A percentile compares a stretch with the other conserved stretches of the same genome.
Conservation (phyloP, 2,888 invertebrate species). For the Danaus chrysippus region DNA sequence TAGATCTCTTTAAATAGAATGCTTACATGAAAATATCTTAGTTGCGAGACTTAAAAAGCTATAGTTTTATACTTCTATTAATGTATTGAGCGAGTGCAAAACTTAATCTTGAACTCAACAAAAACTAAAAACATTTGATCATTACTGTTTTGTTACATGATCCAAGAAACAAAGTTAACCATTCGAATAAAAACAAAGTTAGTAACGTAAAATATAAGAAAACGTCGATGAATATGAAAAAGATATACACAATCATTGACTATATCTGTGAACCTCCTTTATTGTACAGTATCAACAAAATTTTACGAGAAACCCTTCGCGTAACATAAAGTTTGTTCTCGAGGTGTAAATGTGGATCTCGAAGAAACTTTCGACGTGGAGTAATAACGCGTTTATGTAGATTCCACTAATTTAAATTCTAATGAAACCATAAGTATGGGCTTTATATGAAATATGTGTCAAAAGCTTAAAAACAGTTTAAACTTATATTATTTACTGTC, state of each 20-base stretch:
- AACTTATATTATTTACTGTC: conserved; percentile 9
- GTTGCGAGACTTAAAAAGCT: too few relatives aligned
- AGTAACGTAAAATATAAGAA: conserved; percentile 21
- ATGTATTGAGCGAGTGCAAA: too few relatives aligned
- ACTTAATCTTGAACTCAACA: too few relatives aligned
- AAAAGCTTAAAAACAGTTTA: conserved; percentile 48
- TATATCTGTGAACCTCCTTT: conserved; percentile 34
- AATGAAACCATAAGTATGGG: conserved; percentile 62
- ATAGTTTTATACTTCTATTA: too few relatives aligned
- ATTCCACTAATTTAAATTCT: conserved; percentile 61
- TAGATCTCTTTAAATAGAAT: too few relatives aligned
- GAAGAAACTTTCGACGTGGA: conserved; percentile 49
- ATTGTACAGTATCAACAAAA: conserved; percentile 35
- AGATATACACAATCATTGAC: conserved; percentile 14
- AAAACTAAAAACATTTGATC: too few relatives aligned
- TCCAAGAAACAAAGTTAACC: background rate
- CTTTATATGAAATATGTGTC: conserved; percentile 59
- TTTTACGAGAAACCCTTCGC: conserved; percentile 39
- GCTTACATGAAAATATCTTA: too few relatives aligned
- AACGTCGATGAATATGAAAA: conserved; percentile 22
- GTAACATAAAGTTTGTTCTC: conserved; percentile 36
- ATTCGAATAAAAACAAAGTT: conserved; percentile 12
- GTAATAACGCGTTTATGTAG: conserved; percentile 64
- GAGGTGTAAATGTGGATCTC: conserved; percentile 38
- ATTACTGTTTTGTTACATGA: background rate